These are phyloP conservation scores for Rhinoptilus africanus DNA, from an alignment of 2,113 vertebrate genomes.

Conservation along the genomic window DNA sequence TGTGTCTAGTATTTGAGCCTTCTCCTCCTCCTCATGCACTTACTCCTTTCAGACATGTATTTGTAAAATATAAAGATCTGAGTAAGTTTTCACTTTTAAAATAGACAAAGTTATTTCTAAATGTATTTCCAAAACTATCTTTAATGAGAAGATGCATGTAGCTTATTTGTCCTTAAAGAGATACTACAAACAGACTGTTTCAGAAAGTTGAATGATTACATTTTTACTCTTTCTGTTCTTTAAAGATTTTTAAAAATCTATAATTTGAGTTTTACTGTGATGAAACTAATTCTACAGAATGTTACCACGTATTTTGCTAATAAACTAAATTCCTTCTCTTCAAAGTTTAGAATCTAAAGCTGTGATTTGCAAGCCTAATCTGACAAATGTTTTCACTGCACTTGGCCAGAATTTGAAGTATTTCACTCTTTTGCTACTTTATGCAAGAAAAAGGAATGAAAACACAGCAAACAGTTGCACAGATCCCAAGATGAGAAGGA, in stretches of 20 bases:
- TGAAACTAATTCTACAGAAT: neutral
- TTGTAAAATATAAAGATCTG: constrained; percentile 33
- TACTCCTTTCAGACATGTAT: constrained; percentile 30
- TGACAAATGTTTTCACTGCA: neutral
- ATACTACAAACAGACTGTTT: neutral
- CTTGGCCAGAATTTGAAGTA: neutral
- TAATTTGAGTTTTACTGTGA: neutral
- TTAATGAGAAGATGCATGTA: neutral
- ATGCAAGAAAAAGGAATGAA: neutral
- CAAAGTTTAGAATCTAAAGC: neutral
- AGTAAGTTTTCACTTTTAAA: constrained; percentile 28
- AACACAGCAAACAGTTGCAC: neutral
- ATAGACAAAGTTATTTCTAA: constrained; percentile 23
- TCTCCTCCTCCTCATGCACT: constrained; percentile 28
- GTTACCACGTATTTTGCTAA: neutral
- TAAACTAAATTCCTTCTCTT: neutral
- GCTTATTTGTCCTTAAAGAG: neutral
- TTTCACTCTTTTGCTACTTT: neutral
- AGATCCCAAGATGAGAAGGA: neutral
- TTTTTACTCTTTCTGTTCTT: neutral
- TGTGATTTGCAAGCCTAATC: neutral
- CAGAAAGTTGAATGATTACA: neutral
- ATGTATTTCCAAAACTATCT: neutral
- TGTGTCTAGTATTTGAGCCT: constrained; percentile 47
- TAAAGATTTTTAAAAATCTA: neutral